Percentiles rank a stretch among this genome's conserved stretches.
Conservation (phyloP, 2,888 invertebrate genomes). For the Monoplex corrugatus region DNA sequence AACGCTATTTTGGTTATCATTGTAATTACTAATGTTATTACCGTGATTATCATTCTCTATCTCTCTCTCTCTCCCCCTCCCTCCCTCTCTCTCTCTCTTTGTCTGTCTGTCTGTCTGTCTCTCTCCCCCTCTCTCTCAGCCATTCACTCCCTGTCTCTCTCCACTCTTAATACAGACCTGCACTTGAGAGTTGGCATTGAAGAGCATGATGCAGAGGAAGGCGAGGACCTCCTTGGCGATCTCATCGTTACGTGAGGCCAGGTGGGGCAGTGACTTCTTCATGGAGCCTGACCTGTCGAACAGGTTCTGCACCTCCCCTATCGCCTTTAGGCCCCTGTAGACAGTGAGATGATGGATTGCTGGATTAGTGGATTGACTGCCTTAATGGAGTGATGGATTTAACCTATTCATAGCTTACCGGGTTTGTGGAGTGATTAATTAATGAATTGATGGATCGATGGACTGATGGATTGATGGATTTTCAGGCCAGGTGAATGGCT, state of each 20-base stretch:
- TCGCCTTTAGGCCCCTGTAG: slow-evolving; percentile 71
- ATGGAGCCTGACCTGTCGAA: slow-evolving; percentile 76
- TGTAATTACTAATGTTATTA: no score
- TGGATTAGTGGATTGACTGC: no score
- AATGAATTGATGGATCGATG: no score
- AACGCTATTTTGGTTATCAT: no score
- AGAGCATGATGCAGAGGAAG: slow-evolving; percentile 78
- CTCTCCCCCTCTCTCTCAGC: not conserved
- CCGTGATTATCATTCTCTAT: no score
- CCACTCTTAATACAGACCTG: slow-evolving; percentile 68
- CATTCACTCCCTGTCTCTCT: not conserved
- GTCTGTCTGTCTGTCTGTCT: not conserved
- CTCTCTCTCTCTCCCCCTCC: not conserved
- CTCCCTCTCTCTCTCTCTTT: not conserved
- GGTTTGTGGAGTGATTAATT: no score
- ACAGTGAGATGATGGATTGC: not conserved
- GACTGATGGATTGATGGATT: no score
- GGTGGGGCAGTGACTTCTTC: slow-evolving; percentile 78
- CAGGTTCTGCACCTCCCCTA: slow-evolving; percentile 75
- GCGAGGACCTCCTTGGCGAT: slow-evolving; percentile 79
- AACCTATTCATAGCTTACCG: no score
- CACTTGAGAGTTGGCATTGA: slow-evolving; percentile 79
- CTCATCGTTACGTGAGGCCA: slow-evolving; percentile 76
- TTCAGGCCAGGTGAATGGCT: no score
- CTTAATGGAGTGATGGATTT: no score